These are phyloP conservation scores for Drosophila subobscura DNA, from an alignment of 1,140 invertebrate genomes.

Conservation along the genomic window DNA sequence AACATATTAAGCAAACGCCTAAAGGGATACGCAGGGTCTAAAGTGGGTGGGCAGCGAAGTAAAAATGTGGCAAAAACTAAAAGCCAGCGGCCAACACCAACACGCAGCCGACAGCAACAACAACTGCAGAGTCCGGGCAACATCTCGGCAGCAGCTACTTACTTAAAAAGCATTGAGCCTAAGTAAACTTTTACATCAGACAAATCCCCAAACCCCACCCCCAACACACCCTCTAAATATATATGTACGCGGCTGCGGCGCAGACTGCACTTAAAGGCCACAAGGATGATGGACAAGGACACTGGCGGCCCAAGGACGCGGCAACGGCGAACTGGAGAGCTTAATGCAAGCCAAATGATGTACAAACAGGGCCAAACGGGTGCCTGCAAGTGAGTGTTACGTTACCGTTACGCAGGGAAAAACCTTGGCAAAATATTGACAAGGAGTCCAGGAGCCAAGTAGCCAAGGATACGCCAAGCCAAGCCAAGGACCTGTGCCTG, in stretches of 20 bases:
- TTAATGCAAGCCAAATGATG: slow-evolving; percentile 78
- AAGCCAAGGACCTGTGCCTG: slow-evolving; percentile 29
- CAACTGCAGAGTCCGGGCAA: slow-evolving; percentile 29
- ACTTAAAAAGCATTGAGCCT: slow-evolving; percentile 81
- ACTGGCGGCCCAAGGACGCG: slow-evolving; percentile 40
- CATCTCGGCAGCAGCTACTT: slow-evolving; percentile 60
- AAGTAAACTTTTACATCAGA: slow-evolving; percentile 76
- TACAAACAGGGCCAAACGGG: slow-evolving; percentile 58
- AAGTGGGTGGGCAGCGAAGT: slow-evolving; percentile 24
- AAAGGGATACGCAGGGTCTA: neutral
- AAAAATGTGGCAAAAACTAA: slow-evolving; percentile 75
- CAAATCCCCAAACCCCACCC: slow-evolving; percentile 28
- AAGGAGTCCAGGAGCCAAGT: slow-evolving; percentile 12
- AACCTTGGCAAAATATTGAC: slow-evolving; percentile 45
- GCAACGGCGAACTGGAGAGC: slow-evolving; percentile 31
- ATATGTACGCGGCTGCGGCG: too few species aligned
- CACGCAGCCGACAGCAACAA: slow-evolving; percentile 46
- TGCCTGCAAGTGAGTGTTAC: slow-evolving; percentile 55
- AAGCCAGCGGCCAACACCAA: slow-evolving; percentile 39
- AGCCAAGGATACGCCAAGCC: too few species aligned
- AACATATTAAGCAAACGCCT: slow-evolving; percentile 52
- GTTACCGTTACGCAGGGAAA: slow-evolving; percentile 4
- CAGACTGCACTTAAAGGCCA: slow-evolving; percentile 71
- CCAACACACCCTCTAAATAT: slow-evolving; percentile 12
- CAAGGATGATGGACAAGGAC: slow-evolving; percentile 50